Base-by-base conservation (phyloP, 2,888 invertebrate species). In the Conomelus anceps region DNA sequence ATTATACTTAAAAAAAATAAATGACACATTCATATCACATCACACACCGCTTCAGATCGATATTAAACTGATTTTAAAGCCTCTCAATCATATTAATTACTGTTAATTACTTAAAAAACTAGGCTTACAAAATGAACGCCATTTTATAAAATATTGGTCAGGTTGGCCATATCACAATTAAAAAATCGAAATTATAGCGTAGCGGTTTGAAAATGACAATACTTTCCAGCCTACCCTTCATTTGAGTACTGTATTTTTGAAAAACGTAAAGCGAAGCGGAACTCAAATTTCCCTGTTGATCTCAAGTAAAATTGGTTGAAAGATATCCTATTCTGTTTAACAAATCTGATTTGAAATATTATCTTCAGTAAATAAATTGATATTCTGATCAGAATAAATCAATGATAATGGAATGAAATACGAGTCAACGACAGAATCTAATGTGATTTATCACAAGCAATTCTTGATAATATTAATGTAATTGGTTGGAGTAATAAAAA, bases 141-240 rank as follows among this genome's bases (percentile, higher is more conserved):
- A 86, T 86, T 86, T 86, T 86, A 86, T 86, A 86, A 86, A 86
- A 86, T 86, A 86, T 86, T 86, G 86, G 86, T 86, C 86, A 86
- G 86, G 86, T 86, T 86, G 86, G 86, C 86, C 86, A 86, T 86
- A 86, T 86, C 86, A 86, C 86, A 86, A 86, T 86, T 86, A 86
- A 86, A 86, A 86, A 86, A 86, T 86, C 86, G 86, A 86, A 86
- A 86, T 86, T 86, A 86, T 86, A 86, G 86, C 26, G 26, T n/a
- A 86, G 86, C 86, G 86, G 86, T 86, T 86, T 86, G 24, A 86
- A 86, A 86, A 86, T 86, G 86, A 86, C 86, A 86, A 86, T 86
- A 86, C 86, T 86, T 86, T 86, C 24, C 23, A 86, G 86, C 86
- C 86, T 24, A 86, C 29, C 86, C 24, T 23, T 29, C 86, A 86